These are phyloP conservation scores for Clostera curtula DNA, from an alignment of 2,888 invertebrate genomes.

Conservation along the genomic window DNA sequence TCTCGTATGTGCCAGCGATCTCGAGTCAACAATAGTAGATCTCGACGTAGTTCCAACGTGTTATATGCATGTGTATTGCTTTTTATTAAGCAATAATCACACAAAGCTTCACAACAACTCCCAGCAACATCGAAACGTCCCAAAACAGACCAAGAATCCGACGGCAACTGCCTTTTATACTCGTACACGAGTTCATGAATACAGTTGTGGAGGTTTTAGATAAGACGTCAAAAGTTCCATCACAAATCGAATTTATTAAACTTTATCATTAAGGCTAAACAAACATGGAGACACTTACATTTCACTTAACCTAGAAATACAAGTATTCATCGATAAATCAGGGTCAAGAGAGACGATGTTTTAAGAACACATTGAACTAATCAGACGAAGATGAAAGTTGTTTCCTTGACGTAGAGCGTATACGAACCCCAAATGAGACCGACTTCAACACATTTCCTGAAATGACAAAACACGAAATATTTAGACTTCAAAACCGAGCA, in stretches of 20 bases:
- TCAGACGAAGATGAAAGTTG: conserved; percentile 35
- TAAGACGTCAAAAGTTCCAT: conserved; percentile 21
- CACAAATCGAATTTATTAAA: conserved; percentile 41
- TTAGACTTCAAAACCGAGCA: conserved; percentile 18
- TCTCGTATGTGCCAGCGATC: too few species aligned
- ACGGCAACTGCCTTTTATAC: too few species aligned
- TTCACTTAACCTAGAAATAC: conserved; percentile 51
- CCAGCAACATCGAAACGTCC: too few species aligned
- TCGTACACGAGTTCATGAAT: too few species aligned
- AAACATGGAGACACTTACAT: conserved; percentile 49
- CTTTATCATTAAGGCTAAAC: conserved; percentile 38
- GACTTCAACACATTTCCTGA: conserved; percentile 54
- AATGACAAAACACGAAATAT: conserved; percentile 50
- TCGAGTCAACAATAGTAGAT: too few species aligned
- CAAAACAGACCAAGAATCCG: too few species aligned
- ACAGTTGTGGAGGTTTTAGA: too few species aligned
- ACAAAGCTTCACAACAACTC: too few species aligned
- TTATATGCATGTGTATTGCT: too few species aligned
- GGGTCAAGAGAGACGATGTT: conserved; percentile 36
- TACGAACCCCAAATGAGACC: conserved; percentile 50
- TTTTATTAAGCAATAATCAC: too few species aligned
- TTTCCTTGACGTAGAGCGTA: conserved; percentile 41
- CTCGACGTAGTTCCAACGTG: too few species aligned
- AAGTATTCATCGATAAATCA: conserved; percentile 40
- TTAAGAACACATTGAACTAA: conserved; percentile 28